phyloP scores from a whole-genome alignment of 2,113 vertebrate species.

The Spheniscus mendiculus region DNA sequence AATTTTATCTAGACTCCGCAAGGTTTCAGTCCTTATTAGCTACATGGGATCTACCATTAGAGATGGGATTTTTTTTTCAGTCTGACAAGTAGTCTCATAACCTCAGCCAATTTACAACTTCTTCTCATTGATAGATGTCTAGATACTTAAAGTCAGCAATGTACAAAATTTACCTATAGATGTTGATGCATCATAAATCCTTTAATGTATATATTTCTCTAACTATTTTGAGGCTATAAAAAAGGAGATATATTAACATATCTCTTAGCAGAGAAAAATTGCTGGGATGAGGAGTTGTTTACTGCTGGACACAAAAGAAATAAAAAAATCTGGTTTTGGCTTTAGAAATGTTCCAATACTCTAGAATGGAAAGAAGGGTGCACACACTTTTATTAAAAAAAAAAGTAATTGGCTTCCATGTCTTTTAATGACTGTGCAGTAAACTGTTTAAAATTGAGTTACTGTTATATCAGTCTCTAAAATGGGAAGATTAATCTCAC shows the following conservation, averaged over 20 bases:
- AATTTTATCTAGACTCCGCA: neutral
- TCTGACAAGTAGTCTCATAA: neutral
- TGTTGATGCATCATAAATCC: neutral
- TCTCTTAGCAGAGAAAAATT: neutral
- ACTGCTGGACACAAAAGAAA: neutral
- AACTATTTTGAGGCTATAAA: neutral
- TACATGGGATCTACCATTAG: neutral
- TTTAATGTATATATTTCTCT: neutral
- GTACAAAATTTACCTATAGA: slow-evolving; percentile 6
- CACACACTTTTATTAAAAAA: neutral
- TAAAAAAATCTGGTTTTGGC: neutral
- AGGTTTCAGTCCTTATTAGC: neutral
- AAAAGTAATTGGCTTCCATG: neutral
- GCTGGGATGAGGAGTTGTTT: neutral
- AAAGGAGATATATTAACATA: neutral
- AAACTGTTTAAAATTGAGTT: neutral
- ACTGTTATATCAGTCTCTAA: neutral
- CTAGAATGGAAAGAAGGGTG: neutral
- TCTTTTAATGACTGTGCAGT: neutral
- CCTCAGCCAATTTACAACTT: neutral
- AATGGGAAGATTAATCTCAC: neutral
- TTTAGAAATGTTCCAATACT: neutral
- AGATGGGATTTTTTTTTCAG: neutral
- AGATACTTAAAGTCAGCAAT: slow-evolving; percentile 3
- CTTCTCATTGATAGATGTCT: neutral